Evolutionary conservation across 2,113 vertebrate species (phyloP).

Genomic region (Cynoglossus semilaevis): DNA sequence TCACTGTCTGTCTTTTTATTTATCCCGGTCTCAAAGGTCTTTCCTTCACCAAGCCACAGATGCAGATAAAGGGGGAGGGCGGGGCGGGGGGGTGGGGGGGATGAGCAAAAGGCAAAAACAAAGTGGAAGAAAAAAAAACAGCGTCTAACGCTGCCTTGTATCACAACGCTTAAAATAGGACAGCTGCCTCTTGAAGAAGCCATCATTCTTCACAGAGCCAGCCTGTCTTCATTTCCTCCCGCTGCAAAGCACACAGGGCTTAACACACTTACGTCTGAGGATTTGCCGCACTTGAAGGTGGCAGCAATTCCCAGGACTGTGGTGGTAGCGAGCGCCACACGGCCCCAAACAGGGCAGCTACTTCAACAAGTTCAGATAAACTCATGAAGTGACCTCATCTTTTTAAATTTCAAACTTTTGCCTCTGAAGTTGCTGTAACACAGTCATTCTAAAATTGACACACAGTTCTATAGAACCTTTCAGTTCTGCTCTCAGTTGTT

Average conservation of each 20-base stretch:
- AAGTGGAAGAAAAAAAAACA: slow-evolving; percentile 38
- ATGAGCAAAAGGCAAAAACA: not conserved
- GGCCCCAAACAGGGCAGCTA: not conserved
- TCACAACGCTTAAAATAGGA: slow-evolving; percentile 61
- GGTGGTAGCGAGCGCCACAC: slow-evolving; percentile 28
- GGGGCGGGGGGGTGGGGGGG: too few relatives aligned
- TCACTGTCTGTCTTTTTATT: slow-evolving; percentile 50
- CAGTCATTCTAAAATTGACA: too few relatives aligned
- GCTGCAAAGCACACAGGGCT: slow-evolving; percentile 57
- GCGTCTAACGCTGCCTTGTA: slow-evolving; percentile 32
- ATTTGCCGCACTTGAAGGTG: slow-evolving; percentile 60
- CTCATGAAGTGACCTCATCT: slow-evolving; percentile 15
- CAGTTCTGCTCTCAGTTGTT: too few relatives aligned
- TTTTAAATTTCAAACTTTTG: slow-evolving; percentile 2
- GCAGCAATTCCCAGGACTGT: slow-evolving; percentile 48
- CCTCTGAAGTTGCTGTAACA: not conserved
- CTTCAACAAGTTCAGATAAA: slow-evolving; percentile 19
- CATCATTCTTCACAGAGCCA: slow-evolving; percentile 62
- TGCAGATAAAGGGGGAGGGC: slow-evolving; percentile 11
- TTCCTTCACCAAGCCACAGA: slow-evolving; percentile 22
- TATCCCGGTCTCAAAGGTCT: slow-evolving; percentile 49
- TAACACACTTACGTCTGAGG: slow-evolving; percentile 66
- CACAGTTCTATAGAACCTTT: too few relatives aligned
- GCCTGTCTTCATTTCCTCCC: slow-evolving; percentile 65
- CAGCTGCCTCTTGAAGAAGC: slow-evolving; percentile 63